Percentiles rank a stretch among this genome's conserved stretches.
Conservation (phyloP, 1,140 invertebrate species). For the Drosophila melanogaster region DNA sequence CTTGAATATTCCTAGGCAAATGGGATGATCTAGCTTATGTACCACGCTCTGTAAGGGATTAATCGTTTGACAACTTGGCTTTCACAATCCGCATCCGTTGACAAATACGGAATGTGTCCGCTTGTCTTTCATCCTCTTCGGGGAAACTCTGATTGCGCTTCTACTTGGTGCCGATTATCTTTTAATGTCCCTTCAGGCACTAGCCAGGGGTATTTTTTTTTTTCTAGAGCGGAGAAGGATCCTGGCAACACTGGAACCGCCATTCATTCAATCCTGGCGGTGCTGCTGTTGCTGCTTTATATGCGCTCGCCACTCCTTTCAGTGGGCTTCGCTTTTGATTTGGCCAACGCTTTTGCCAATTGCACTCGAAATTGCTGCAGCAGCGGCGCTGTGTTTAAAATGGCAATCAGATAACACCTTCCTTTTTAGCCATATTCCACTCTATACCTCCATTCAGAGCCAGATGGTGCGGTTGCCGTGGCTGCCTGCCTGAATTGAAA, state of each 20-base stretch:
- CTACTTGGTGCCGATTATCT: constrained; percentile 44
- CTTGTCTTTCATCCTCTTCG: background rate
- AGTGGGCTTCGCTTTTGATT: constrained; percentile 57
- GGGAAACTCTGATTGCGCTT: constrained; percentile 39
- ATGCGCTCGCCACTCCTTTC: constrained; percentile 23
- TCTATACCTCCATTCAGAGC: constrained; percentile 46
- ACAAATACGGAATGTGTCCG: constrained; percentile 32
- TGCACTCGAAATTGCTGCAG: constrained; percentile 44
- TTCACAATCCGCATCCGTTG: constrained; percentile 15
- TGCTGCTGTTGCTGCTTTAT: constrained; percentile 12
- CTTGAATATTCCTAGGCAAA: background rate
- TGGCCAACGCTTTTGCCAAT: constrained; percentile 52
- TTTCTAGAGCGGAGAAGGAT: background rate
- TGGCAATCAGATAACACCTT: constrained; percentile 82
- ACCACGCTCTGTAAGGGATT: background rate
- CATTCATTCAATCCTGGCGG: background rate
- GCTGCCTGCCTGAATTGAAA: constrained; percentile 50
- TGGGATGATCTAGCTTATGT: background rate
- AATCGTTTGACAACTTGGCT: constrained; percentile 22
- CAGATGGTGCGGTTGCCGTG: constrained; percentile 17
- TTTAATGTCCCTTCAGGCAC: constrained; percentile 44
- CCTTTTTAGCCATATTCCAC: constrained; percentile 36
- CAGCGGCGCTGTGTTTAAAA: constrained; percentile 66
- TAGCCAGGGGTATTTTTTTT: constrained; percentile 2
- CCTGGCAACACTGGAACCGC: constrained; percentile 2